Evolutionary conservation across 2,797 vertebrate species (phyloP).

Genomic region (Bovichtus diacanthus): DNA sequence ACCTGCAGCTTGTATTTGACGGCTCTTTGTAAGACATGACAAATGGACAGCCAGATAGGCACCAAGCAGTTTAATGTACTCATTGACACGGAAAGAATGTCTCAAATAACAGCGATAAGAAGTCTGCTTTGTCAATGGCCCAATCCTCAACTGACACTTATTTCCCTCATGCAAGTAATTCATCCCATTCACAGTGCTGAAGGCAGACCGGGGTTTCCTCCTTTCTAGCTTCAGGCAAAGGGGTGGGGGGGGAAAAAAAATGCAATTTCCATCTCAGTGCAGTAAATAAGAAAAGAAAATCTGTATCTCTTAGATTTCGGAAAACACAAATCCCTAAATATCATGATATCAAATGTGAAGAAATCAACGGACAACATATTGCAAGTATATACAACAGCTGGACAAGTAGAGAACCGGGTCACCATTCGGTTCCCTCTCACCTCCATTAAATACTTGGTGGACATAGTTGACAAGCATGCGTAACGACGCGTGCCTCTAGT

Average conservation of each 20-base stretch:
- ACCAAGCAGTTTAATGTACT: conserved; percentile 79
- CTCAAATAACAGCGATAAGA: conserved; percentile 72
- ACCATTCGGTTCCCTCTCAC: conserved; percentile 51
- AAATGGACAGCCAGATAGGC: conserved; percentile 64
- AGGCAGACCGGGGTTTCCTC: conserved; percentile 22
- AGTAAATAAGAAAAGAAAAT: conserved; percentile 6
- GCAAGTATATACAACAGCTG: neutral
- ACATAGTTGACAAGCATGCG: conserved; percentile 75
- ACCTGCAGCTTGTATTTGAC: conserved; percentile 71
- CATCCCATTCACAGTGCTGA: conserved; percentile 43
- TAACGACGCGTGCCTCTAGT: conserved; percentile 80
- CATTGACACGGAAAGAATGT: conserved; percentile 84
- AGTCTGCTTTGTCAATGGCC: conserved; percentile 81
- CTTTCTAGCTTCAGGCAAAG: conserved; percentile 16
- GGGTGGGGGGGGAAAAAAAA: neutral
- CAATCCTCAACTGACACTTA: conserved; percentile 56
- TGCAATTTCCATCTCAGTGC: conserved; percentile 4
- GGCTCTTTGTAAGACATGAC: conserved; percentile 62
- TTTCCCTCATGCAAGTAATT: conserved; percentile 69
- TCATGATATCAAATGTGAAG: neutral
- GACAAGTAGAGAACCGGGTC: conserved; percentile 16
- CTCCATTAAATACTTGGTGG: conserved; percentile 65
- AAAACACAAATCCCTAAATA: neutral
- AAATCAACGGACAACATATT: neutral
- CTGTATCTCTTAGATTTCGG: neutral